phyloP scores from a whole-genome alignment of 2,113 vertebrate genomes.

The Neomonachus schauinslandi region DNA sequence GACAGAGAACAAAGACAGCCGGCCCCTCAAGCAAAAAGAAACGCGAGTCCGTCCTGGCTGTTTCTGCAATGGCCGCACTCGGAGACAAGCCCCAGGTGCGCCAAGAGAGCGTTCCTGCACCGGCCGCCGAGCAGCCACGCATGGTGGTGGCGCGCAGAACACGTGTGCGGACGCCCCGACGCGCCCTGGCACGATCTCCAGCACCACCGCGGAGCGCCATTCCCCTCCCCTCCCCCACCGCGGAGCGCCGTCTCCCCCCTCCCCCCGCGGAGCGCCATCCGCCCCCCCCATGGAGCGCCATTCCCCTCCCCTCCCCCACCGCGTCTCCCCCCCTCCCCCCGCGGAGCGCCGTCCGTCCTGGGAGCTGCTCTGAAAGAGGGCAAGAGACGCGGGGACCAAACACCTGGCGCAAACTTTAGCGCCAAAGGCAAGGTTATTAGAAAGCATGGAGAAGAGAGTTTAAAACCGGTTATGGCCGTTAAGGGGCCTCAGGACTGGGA shows the following conservation, averaged over 20 bases:
- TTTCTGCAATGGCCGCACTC: fast-evolving
- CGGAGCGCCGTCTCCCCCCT: too few species aligned
- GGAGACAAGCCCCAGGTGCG: fast-evolving
- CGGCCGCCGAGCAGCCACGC: background rate
- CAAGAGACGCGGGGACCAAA: background rate
- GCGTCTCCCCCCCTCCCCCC: background rate
- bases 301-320: too few species aligned
- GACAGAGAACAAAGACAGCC: background rate
- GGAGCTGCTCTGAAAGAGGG: background rate
- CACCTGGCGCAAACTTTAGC: background rate
- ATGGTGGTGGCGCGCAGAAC: background rate
- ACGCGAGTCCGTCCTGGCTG: fast-evolving
- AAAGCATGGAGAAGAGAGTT: background rate
- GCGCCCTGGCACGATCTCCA: fast-evolving
- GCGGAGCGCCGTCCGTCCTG: fast-evolving
- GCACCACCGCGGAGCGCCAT: background rate
- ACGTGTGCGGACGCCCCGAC: fast-evolving
- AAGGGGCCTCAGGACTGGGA: background rate
- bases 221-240: too few species aligned
- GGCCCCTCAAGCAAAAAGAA: background rate
- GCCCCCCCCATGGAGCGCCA: too few species aligned
- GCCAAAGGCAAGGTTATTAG: background rate
- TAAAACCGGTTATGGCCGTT: background rate
- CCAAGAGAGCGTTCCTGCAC: background rate
- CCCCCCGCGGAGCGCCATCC: too few species aligned